These are phyloP conservation scores for Magallana gigas DNA, from an alignment of 1,140 invertebrate species.

Conservation along the genomic window DNA sequence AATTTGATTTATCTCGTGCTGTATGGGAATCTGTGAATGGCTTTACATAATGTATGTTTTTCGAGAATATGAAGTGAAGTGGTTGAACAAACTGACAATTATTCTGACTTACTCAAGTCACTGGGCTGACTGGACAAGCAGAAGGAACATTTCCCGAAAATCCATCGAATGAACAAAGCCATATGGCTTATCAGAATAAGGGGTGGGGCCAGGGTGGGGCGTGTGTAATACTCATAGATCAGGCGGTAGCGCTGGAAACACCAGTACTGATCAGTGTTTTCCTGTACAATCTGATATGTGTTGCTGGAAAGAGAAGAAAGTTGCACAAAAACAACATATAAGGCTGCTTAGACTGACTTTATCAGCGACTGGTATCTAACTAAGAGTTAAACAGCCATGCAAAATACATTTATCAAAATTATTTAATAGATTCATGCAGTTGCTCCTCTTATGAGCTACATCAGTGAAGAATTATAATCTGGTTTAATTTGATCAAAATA, in stretches of 20 bases:
- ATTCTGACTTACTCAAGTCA: slow-evolving; percentile 9
- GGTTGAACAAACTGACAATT: too few relatives aligned
- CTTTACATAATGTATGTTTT: too few relatives aligned
- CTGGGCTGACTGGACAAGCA: slow-evolving; percentile 27
- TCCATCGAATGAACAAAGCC: slow-evolving; percentile 58
- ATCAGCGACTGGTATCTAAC: not conserved
- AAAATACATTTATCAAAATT: too few relatives aligned
- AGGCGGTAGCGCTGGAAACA: slow-evolving; percentile 79
- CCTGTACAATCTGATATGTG: slow-evolving; percentile 77
- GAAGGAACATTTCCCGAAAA: slow-evolving; percentile 50
- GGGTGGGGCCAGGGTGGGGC: slow-evolving; percentile 78
- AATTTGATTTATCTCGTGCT: too few relatives aligned
- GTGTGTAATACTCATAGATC: slow-evolving; percentile 79
- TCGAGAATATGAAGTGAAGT: too few relatives aligned
- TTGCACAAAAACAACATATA: slow-evolving; percentile 21
- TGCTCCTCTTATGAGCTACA: too few relatives aligned
- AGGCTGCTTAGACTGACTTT: not conserved
- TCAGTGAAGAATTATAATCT: too few relatives aligned
- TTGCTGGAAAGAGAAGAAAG: slow-evolving; percentile 62
- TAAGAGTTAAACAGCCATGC: not conserved
- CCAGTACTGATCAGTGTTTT: slow-evolving; percentile 78
- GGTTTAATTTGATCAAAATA: too few relatives aligned
- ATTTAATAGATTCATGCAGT: too few relatives aligned
- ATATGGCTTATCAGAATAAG: slow-evolving; percentile 77
- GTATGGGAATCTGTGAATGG: too few relatives aligned